Percentiles rank a stretch among this genome's conserved stretches.
phyloP scores from a whole-genome alignment of 2,888 invertebrate species.

The Pseudolycoriella hygida region DNA sequence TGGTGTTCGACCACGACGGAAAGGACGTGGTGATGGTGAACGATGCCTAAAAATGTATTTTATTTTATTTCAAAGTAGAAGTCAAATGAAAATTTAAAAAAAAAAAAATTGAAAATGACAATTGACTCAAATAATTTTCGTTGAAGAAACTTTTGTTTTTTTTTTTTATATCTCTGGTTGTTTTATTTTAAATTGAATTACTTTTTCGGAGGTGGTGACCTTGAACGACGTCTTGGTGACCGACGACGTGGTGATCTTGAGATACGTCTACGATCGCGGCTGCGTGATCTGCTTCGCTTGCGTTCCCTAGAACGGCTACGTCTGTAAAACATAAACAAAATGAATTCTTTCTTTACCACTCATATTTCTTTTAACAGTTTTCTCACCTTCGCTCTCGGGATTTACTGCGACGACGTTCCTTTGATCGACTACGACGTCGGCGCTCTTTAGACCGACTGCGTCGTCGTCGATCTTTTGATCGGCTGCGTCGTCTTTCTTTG shows the following conservation, averaged over 20 bases:
- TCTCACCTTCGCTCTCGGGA: constrained; percentile 3
- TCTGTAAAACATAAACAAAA: too few species aligned
- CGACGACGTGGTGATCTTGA: background rate
- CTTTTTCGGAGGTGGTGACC: background rate
- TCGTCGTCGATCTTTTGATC: constrained; percentile 15
- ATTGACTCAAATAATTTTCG: too few species aligned
- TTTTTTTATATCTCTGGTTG: too few species aligned
- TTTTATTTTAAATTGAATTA: too few species aligned
- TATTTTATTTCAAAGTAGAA: too few species aligned
- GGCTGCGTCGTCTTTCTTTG: constrained; percentile 10
- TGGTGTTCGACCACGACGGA: constrained; percentile 26
- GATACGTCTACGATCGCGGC: constrained; percentile 12
- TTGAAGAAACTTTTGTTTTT: too few species aligned
- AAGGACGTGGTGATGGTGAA: constrained; percentile 28
- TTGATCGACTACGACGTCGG: constrained; percentile 16
- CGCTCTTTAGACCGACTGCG: constrained; percentile 15
- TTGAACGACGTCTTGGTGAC: background rate
- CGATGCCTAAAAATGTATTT: constrained; percentile 17
- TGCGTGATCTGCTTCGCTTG: constrained; percentile 21
- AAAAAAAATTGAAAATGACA: too few species aligned
- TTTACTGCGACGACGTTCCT: constrained; percentile 5
- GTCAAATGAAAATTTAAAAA: background rate
- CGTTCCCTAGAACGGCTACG: constrained; percentile 4
- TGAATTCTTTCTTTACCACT: too few species aligned
- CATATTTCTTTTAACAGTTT: too few species aligned